Evolutionary conservation across 2,113 vertebrate species (phyloP), one percentile per base, ranked within the genome.

Genomic region (Antigone vipio): DNA sequence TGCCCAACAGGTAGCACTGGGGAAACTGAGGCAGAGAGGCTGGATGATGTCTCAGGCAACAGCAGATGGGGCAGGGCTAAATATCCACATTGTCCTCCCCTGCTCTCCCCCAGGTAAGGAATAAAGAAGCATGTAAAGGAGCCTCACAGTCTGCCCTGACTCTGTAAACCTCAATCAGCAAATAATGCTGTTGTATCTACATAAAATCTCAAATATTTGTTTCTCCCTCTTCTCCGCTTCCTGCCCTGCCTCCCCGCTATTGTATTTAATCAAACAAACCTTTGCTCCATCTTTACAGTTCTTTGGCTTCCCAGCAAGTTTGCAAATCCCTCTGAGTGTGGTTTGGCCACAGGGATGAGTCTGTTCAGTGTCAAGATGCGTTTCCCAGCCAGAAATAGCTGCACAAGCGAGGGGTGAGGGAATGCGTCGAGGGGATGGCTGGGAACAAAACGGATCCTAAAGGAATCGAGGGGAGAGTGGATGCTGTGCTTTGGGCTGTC

Each of bases 211-310:
- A 87, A 91, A 81, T 86, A 60, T 91, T 94, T 88, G 44, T 64
- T 90, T 82, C 79, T 63, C 88, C 53, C 68, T 56, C 30, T 58
- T 76, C 81, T 56, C 72, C 0, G 1, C 67, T 77, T 94, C 89
- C 95, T 85, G 81, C 92, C 56, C 88, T 74, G 79, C 90, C 90
- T 89, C 75, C 74, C 38, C 1, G 6, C 71, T 30, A 5, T 42
- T 78, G 40, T 68, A 34, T 78, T 89, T 89, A 83, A 71, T 67
- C 79, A 88, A 95, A 93, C 84, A 89, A 91, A 95, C 94, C 94
- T 96, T 91, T 91, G 89, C 75, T 96, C 78, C 69, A 18, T 81
- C 89, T 59, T 85, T 71, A 26, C 73, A 84, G 76, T 73, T 91
- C 92, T 82, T 95, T 95, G 95, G 84, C 96, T 87, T 17, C 80